Evolutionary conservation across 1,140 invertebrate species (phyloP).

Genomic region (Drosophila nannoptera): DNA sequence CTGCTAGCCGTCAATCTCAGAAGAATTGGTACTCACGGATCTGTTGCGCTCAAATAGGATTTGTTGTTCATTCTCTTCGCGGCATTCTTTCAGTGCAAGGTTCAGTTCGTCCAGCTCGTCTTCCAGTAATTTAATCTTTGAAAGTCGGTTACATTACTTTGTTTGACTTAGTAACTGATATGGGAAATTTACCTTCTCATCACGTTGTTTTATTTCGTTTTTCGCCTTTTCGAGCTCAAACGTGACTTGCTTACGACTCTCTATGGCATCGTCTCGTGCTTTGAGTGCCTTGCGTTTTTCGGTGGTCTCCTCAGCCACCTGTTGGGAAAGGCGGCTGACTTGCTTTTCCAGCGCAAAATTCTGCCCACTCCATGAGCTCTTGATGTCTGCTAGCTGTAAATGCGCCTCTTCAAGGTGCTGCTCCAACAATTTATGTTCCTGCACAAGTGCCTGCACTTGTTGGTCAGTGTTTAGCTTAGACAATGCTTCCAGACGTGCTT

Average conservation of each 20-base stretch:
- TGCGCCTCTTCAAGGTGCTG: conserved; percentile 90
- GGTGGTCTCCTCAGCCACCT: conserved; percentile 89
- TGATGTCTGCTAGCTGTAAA: conserved; percentile 91
- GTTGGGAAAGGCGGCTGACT: conserved; percentile 86
- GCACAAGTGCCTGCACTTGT: conserved; percentile 80
- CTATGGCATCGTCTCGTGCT: conserved; percentile 84
- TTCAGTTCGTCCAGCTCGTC: conserved; percentile 84
- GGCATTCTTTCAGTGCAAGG: conserved; percentile 82
- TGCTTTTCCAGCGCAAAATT: conserved; percentile 92
- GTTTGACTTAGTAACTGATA: background rate
- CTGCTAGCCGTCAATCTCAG: conserved; percentile 61
- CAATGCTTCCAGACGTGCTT: conserved; percentile 70
- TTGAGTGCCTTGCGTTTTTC: conserved; percentile 87
- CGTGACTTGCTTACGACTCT: conserved; percentile 83
- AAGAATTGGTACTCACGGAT: conserved; percentile 83
- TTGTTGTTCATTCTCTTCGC: conserved; percentile 83
- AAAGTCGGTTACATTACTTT: background rate
- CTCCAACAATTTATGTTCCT: conserved; percentile 85
- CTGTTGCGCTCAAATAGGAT: conserved; percentile 82
- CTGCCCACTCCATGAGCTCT: conserved; percentile 93
- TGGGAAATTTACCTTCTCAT: conserved; percentile 82
- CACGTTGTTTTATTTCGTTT: conserved; percentile 85
- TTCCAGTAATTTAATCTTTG: conserved; percentile 81
- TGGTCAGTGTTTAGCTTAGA: conserved; percentile 81
- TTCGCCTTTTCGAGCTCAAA: conserved; percentile 85